Percentiles rank a stretch among this genome's conserved stretches.
phyloP scores from a whole-genome alignment of 2,888 invertebrate genomes.

The Watsonalla cultraria region DNA sequence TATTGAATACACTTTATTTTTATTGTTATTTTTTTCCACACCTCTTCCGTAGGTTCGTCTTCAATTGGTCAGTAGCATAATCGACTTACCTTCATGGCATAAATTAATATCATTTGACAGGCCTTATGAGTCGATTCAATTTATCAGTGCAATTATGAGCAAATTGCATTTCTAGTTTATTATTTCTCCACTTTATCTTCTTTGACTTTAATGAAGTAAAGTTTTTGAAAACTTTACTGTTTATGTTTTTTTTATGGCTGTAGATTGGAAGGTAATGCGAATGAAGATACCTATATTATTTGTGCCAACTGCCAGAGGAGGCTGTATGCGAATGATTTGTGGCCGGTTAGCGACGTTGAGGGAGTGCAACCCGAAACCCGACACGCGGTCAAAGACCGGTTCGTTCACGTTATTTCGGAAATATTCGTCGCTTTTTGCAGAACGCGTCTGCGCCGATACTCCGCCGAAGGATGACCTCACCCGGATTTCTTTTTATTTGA shows the following conservation, averaged over 20 bases:
- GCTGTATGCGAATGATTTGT: constrained; percentile 55
- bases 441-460: constrained; percentile 34
- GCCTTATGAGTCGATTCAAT: no score
- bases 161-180: no score
- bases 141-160: no score
- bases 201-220: no score
- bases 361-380: constrained; percentile 52
- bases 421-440: constrained; percentile 53
- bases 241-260: not conserved
- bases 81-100: no score
- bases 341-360: constrained; percentile 24
- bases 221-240: not conserved
- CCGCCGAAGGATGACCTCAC: constrained; percentile 60
- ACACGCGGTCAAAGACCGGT: constrained; percentile 71
- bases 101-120: no score
- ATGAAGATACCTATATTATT: constrained; percentile 6
- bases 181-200: no score
- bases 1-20: no score
- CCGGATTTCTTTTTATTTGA: constrained; percentile 40
- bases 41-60: no score
- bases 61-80: no score
- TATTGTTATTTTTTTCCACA: no score
- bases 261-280: not conserved
- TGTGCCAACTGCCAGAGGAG: constrained; percentile 25
- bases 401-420: constrained; percentile 67